phyloP scores from a whole-genome alignment of 1,140 invertebrate species.

The Mercenaria mercenaria region DNA sequence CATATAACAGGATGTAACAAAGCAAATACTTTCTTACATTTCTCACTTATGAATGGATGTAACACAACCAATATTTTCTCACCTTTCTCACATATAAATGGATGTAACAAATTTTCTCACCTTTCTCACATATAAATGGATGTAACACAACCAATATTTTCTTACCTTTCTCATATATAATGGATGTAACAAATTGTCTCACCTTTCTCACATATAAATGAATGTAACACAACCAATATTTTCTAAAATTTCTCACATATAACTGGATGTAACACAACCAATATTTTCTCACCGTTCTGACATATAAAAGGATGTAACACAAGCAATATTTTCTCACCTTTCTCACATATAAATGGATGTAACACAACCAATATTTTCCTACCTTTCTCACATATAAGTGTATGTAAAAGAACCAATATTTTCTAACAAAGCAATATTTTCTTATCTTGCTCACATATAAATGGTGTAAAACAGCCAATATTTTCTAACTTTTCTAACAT shows the following conservation, averaged over 20 bases:
- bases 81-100: constrained; percentile 84
- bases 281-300: constrained; percentile 81
- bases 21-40: constrained; percentile 21
- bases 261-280: constrained; percentile 81
- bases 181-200: constrained; percentile 72
- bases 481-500: too few relatives aligned
- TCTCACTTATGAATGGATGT: constrained; percentile 82
- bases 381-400: constrained; percentile 84
- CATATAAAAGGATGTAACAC: constrained; percentile 82
- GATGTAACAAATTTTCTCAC: constrained; percentile 77
- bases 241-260: constrained; percentile 83
- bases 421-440: constrained; percentile 19
- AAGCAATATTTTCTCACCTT: too few relatives aligned
- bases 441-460: too few relatives aligned
- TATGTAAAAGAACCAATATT: too few relatives aligned
- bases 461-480: constrained; percentile 22
- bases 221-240: too few relatives aligned
- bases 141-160: too few relatives aligned
- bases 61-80: not conserved
- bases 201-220: constrained; percentile 84
- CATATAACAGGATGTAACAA: constrained; percentile 74
- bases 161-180: constrained; percentile 85
- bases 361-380: constrained; percentile 58
- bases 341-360: too few relatives aligned
- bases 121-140: constrained; percentile 83